Evolutionary conservation across 2,113 vertebrate genomes (phyloP).

Genomic region (Tauraco erythrolophus): DNA sequence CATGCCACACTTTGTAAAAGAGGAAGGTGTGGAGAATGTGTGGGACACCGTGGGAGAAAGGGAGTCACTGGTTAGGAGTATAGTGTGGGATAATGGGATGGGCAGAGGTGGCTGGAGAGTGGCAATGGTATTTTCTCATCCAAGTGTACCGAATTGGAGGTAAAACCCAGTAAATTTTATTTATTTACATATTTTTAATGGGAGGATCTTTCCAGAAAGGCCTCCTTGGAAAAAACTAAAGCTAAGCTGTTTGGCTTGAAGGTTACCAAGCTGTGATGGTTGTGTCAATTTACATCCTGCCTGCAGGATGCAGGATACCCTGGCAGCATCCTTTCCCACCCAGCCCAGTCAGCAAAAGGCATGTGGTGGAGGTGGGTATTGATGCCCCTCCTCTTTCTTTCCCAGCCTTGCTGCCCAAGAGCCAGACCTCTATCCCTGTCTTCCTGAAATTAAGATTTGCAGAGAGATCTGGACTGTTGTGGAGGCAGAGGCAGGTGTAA

Average conservation of each 20-base stretch:
- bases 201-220: neutral
- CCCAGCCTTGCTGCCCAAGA: fast-evolving
- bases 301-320: neutral
- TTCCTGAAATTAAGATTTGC: neutral
- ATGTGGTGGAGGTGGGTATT: neutral
- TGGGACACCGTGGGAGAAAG: neutral
- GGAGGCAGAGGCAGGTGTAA: neutral
- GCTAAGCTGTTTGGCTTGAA: neutral
- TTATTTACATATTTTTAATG: neutral
- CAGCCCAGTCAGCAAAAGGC: neutral
- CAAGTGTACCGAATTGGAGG: neutral
- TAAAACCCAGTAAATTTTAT: fast-evolving
- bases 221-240: neutral
- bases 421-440: neutral
- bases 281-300: neutral
- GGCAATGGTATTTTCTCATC: neutral
- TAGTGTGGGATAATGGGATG: neutral
- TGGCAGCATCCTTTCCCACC: neutral
- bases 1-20: neutral
- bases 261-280: neutral
- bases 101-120: neutral
- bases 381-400: neutral
- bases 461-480: neutral
- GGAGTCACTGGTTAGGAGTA: neutral
- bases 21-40: neutral